Evolutionary conservation across 2,113 vertebrate genomes (phyloP).

Genomic region (Entelurus aequoreus): DNA sequence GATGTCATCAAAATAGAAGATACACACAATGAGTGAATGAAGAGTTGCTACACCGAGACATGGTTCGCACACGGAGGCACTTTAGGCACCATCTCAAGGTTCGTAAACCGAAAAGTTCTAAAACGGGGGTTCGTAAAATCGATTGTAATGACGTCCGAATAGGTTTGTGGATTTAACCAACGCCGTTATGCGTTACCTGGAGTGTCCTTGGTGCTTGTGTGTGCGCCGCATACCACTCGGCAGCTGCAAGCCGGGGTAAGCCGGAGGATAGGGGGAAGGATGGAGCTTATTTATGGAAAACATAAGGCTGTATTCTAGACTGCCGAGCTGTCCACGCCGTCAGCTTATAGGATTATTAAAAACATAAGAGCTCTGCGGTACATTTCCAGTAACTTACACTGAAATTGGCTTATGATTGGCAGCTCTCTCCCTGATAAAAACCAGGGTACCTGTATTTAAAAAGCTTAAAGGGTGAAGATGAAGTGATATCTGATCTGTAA

Average conservation of each 20-base stretch:
- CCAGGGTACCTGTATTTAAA: neutral
- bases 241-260: neutral
- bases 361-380: neutral
- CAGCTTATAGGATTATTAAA: neutral
- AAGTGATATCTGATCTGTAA: slow-evolving; percentile 3
- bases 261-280: neutral
- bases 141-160: too few relatives aligned
- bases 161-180: too few relatives aligned
- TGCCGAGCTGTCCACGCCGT: neutral
- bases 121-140: neutral
- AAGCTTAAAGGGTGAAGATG: slow-evolving; percentile 1
- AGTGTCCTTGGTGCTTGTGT: neutral
- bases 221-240: neutral
- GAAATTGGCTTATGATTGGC: neutral
- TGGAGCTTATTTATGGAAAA: neutral
- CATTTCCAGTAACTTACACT: neutral
- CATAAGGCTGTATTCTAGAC: too few relatives aligned
- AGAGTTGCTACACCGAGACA: too few relatives aligned
- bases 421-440: slow-evolving; percentile 2
- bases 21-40: too few relatives aligned
- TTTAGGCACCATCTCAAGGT: too few relatives aligned
- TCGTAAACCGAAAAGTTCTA: too few relatives aligned
- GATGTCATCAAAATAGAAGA: too few relatives aligned
- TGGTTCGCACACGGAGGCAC: too few relatives aligned
- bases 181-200: neutral